phyloP scores from a whole-genome alignment of 2,113 vertebrate genomes.

The Varanus komodoensis region DNA sequence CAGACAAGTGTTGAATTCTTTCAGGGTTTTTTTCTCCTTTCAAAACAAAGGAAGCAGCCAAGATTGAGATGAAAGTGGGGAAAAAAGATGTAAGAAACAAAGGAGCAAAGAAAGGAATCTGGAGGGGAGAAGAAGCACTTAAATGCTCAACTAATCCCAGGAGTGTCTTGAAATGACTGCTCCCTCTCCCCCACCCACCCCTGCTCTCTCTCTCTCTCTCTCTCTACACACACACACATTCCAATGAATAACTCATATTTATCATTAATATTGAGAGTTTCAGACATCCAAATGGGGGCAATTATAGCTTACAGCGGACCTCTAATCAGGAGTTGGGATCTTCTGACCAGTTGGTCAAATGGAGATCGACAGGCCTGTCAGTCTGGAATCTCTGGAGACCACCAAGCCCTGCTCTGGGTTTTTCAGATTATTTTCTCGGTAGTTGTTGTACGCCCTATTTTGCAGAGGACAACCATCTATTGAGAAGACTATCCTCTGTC shows the following conservation, averaged over 20 bases:
- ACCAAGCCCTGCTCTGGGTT: no score
- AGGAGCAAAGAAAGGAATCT: not conserved
- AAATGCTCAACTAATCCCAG: not conserved
- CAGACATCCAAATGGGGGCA: no score
- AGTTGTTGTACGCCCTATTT: not conserved
- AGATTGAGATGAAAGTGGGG: not conserved
- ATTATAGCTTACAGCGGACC: no score
- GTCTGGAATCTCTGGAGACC: no score
- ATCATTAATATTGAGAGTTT: no score
- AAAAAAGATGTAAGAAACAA: not conserved
- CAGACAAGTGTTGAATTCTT: not conserved
- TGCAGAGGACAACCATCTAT: not conserved
- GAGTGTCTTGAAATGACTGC: not conserved
- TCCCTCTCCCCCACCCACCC: no score
- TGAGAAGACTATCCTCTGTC: not conserved
- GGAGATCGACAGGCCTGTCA: no score
- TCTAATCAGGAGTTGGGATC: no score
- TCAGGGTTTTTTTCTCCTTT: not conserved
- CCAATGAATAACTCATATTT: not conserved
- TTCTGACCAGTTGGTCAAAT: no score
- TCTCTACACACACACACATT: no score
- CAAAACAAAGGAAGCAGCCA: constrained; percentile 19
- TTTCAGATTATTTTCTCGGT: no score
- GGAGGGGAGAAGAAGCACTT: not conserved
- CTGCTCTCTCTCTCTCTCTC: no score